Base-by-base conservation (phyloP, 1,140 invertebrate genomes). In the Stegodyphus mimosarum region DNA sequence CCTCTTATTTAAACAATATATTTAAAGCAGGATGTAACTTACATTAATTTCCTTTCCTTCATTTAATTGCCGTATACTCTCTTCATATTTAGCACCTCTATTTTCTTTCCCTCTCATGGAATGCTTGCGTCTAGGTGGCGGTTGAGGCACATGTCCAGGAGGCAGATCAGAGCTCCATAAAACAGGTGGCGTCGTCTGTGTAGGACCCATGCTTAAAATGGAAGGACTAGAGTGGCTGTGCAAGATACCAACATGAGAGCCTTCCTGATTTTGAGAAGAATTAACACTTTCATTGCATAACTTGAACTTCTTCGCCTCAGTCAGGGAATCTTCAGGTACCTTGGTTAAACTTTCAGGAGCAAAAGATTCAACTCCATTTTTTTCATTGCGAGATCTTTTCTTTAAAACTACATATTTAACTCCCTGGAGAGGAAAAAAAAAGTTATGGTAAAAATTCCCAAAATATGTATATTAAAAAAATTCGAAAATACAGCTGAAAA, bases 81-180 rank as follows among this genome's bases (percentile, higher is more conserved):
- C 83, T 78, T 84, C 77, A 75, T 64, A 73, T 64, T 80, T 85
- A 10, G 67, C 49, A 52, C 73, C 67, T 49, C 86, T 69, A 17
- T 87, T 87, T 71, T 84, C 83, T 60, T 87, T 87, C 13, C 88
- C 92, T 92, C 55, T 91, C 90, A 76, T 77, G 6, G 60, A 84
- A 71, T 92, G 92, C 86, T 91, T 91, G 53, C 92, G 90, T 66
- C 93, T 89, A 6, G 93, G 93, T 48, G 93, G 93, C 6, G 93
- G 92, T 10, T 92, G 92, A 6, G 93, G 93, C 15, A 92, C 88
- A 76, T 88, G 78, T 7, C 88, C 89, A 84, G 84, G 64, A 11
- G 86, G 86, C n/a, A 83, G 17, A 18, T 87, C 86, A 51, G 76
- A 71, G 33, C 73, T 83, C 78, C 73, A 83, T 13, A 74, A 52